Conservation (phyloP, 2,113 vertebrate species). For the Mohoua ochrocephala region DNA sequence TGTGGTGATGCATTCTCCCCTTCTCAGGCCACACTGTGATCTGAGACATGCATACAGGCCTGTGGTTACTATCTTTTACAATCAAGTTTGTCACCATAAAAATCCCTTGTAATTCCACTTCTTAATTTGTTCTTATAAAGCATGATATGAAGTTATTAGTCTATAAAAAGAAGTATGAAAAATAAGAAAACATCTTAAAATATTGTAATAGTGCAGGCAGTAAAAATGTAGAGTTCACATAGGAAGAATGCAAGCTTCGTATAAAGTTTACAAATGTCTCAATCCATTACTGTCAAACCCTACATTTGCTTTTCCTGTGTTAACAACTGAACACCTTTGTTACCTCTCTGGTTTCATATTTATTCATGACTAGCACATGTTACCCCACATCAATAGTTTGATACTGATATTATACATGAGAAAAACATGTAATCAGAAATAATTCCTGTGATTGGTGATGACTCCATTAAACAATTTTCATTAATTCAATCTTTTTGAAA, state of each 20-base stretch:
- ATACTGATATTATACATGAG: background rate
- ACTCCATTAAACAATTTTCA: background rate
- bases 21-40: background rate
- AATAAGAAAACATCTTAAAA: background rate
- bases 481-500: background rate
- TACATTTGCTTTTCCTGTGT: background rate
- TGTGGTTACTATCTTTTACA: background rate
- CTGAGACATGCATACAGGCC: background rate
- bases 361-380: background rate
- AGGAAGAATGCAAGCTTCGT: background rate
- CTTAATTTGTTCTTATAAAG: background rate
- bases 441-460: background rate
- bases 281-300: background rate
- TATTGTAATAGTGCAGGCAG: background rate
- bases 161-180: background rate
- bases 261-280: background rate
- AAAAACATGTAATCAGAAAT: background rate
- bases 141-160: background rate
- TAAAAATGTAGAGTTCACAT: background rate
- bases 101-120: background rate
- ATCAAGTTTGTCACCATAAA: background rate
- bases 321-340: background rate
- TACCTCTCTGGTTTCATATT: background rate
- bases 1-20: background rate
- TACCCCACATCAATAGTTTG: background rate